Percentiles rank a stretch among this genome's conserved stretches.
phyloP scores from a whole-genome alignment of 2,797 vertebrate genomes.

The Denticeps clupeoides region DNA sequence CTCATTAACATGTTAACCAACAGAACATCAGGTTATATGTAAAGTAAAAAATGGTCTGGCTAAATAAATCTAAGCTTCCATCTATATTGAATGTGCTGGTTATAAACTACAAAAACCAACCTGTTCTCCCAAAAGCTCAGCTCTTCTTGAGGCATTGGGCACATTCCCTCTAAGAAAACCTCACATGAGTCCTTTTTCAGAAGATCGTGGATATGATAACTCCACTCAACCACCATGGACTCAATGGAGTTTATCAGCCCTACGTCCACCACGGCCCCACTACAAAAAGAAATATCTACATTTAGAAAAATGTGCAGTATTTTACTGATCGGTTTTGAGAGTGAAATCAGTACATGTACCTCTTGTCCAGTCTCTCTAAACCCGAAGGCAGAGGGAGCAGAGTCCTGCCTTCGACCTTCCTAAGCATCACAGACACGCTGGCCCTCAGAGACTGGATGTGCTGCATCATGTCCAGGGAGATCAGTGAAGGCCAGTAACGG shows the following conservation, averaged over 20 bases:
- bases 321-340: too few species aligned
- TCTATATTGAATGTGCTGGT: too few species aligned
- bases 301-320: too few species aligned
- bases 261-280: slow-evolving; percentile 52
- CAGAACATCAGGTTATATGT: too few species aligned
- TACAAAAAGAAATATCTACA: too few species aligned
- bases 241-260: slow-evolving; percentile 71
- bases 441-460: slow-evolving; percentile 65
- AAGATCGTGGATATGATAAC: slow-evolving; percentile 68
- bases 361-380: slow-evolving; percentile 53
- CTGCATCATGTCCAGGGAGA: slow-evolving; percentile 66
- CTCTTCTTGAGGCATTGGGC: slow-evolving; percentile 66
- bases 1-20: too few species aligned
- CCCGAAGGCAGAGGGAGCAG: slow-evolving; percentile 72
- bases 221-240: slow-evolving; percentile 86
- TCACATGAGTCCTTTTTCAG: slow-evolving; percentile 77
- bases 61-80: too few species aligned
- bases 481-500: slow-evolving; percentile 65
- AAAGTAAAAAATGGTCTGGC: too few species aligned
- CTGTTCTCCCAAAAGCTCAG: slow-evolving; percentile 86
- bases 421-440: slow-evolving; percentile 59
- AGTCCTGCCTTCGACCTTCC: slow-evolving; percentile 74
- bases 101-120: too few species aligned
- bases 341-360: too few species aligned
- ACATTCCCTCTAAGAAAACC: slow-evolving; percentile 50